Evolutionary conservation across 2,888 invertebrate species (phyloP), one percentile per base, ranked within the genome.

Genomic region (Gryllus longicercus): DNA sequence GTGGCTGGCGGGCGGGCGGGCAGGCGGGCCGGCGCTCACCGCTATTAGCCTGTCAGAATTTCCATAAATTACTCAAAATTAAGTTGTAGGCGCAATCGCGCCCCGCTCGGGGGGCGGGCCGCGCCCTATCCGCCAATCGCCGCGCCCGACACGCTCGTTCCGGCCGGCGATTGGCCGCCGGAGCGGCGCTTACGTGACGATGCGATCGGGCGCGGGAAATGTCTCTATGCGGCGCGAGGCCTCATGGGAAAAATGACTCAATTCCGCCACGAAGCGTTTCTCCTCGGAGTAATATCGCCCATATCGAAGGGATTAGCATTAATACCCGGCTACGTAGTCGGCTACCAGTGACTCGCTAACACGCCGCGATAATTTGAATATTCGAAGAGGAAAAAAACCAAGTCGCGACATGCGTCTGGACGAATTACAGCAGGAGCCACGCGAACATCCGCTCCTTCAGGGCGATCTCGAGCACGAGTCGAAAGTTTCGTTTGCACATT

Each of bases 11-110:
- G 63, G 63, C 5, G 38, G 63, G 63, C 63, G n/a, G n/a, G n/a
- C n/a, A n/a, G n/a, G n/a, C n/a, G 63, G 16, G 8, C 63, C 63
- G 14, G 14, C 63, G 14, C 63, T 63, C 63, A 8, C 63, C 63
- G 63, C 63, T 63, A 63, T 63, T 63, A 63, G 63, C 63, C 63
- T 63, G 63, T 63, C 63, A 63, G 63, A 63, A 63, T 63, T 63
- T 63, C 63, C 63, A 63, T 63, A 63, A 63, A 63, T 63, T 63
- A 63, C 63, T 63, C 63, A 63, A 63, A 63, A 63, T 63, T 63
- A 63, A 63, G 63, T 63, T 63, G 63, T 63, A n/a, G 16, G 16
- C 63, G 63, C 63, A n/a, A 63, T 63, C 63, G 63, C 63, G 14
- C 14, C 16, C 63, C 4, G 16, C 63, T 18, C 63, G 63, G 16